Percentiles rank a stretch among this genome's conserved stretches.
phyloP scores from a whole-genome alignment of 2,113 vertebrate species.

The Thryonomys swinderianus region DNA sequence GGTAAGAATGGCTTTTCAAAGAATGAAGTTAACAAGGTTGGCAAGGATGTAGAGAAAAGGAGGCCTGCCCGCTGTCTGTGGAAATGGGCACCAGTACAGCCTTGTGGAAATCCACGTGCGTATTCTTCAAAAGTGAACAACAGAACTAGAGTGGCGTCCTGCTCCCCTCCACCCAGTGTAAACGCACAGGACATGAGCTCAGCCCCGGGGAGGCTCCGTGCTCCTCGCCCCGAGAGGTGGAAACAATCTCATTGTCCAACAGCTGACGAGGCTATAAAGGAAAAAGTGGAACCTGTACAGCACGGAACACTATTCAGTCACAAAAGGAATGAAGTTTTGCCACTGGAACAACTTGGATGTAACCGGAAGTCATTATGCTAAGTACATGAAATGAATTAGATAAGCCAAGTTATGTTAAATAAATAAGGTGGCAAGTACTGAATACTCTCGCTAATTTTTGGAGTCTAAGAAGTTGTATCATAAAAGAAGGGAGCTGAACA shows the following conservation, averaged over 20 bases:
- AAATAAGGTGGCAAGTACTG: too few relatives aligned
- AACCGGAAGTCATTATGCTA: too few relatives aligned
- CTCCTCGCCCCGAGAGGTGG: neutral
- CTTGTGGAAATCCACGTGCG: neutral
- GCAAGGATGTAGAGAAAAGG: neutral
- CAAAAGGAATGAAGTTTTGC: too few relatives aligned
- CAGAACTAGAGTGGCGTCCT: neutral
- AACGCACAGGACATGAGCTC: neutral
- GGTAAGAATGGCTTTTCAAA: too few relatives aligned
- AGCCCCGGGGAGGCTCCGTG: neutral
- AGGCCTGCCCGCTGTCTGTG: neutral
- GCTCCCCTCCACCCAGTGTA: neutral
- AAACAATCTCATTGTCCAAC: neutral
- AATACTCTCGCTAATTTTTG: too few relatives aligned
- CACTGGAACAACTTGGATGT: too few relatives aligned
- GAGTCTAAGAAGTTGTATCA: neutral
- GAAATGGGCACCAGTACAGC: neutral
- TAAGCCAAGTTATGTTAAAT: too few relatives aligned
- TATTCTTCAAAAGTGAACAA: neutral
- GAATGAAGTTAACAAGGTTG: too few relatives aligned
- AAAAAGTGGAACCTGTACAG: neutral
- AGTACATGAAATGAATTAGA: too few relatives aligned
- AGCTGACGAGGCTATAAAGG: neutral
- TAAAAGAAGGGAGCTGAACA: too few relatives aligned
- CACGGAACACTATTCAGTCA: too few relatives aligned